Conservation (phyloP, 2,888 invertebrate species). For the Ctenicera cuprea region DNA sequence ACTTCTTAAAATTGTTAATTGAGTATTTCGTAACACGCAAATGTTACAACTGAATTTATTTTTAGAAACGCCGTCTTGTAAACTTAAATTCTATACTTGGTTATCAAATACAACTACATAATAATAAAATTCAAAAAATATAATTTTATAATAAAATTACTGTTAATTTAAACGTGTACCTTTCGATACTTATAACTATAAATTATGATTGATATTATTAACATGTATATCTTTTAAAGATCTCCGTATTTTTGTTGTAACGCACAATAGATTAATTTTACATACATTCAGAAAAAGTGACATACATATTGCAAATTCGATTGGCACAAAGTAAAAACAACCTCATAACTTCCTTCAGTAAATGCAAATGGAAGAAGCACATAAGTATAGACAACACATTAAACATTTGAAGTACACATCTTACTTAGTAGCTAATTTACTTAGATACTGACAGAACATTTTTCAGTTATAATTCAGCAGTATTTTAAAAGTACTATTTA, state of each 20-base stretch:
- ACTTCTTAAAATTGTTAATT: no score
- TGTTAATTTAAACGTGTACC: no score
- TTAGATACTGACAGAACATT: constrained; percentile 14
- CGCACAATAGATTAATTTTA: background rate
- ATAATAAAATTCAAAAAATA: no score
- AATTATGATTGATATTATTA: no score
- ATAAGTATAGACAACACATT: constrained; percentile 36
- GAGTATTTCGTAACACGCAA: no score
- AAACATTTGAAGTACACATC: constrained; percentile 29
- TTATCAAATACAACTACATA: no score
- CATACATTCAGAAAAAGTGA: constrained; percentile 5
- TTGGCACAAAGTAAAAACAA: constrained; percentile 44
- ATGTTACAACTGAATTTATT: no score
- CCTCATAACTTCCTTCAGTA: background rate
- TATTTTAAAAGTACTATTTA: constrained; percentile 15
- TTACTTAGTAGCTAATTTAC: constrained; percentile 2
- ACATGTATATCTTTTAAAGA: background rate
- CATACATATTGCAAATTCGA: constrained; percentile 18
- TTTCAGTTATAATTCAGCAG: constrained; percentile 9
- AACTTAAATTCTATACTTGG: no score
- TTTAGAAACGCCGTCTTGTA: no score
- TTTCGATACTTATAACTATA: no score
- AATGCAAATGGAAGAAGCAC: constrained; percentile 34
- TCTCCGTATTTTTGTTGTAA: background rate
- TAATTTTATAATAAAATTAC: no score